Conservation (phyloP, 2,888 invertebrate genomes). For the Clanis bilineata region DNA sequence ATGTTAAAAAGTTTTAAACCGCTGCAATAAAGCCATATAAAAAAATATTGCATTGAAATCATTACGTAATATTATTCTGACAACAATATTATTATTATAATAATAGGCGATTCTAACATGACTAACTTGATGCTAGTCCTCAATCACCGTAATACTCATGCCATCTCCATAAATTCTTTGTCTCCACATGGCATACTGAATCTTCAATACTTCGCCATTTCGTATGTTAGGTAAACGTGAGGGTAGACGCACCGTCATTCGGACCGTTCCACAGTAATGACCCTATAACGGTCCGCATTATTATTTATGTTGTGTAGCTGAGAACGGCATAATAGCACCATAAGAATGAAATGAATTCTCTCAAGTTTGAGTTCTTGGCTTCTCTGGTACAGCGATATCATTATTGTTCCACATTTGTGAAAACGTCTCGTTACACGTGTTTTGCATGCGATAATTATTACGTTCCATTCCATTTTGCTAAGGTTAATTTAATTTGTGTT, state of each 20-base stretch:
- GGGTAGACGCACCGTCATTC: constrained; percentile 56
- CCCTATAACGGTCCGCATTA: constrained; percentile 77
- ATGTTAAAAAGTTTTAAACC: no score
- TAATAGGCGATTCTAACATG: no score
- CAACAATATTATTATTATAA: no score
- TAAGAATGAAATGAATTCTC: constrained; percentile 80
- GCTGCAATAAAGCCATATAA: no score
- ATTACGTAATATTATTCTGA: no score
- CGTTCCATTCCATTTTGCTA: constrained; percentile 2
- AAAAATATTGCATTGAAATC: no score
- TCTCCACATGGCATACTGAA: not conserved
- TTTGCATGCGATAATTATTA: constrained; percentile 54
- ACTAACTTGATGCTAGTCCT: no score
- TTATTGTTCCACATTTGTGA: constrained; percentile 71
- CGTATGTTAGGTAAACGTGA: constrained; percentile 31
- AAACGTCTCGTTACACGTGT: constrained; percentile 58
- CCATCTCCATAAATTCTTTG: no score
- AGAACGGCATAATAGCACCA: constrained; percentile 79
- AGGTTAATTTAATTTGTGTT: not conserved
- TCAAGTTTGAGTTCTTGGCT: constrained; percentile 73
- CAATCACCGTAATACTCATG: no score
- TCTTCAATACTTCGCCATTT: constrained; percentile 11
- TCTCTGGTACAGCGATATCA: constrained; percentile 68
- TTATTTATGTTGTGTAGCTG: constrained; percentile 81
- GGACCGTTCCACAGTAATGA: constrained; percentile 73